Evolutionary conservation across 2,113 vertebrate species (phyloP).

Genomic region (Probosciger aterrimus): DNA sequence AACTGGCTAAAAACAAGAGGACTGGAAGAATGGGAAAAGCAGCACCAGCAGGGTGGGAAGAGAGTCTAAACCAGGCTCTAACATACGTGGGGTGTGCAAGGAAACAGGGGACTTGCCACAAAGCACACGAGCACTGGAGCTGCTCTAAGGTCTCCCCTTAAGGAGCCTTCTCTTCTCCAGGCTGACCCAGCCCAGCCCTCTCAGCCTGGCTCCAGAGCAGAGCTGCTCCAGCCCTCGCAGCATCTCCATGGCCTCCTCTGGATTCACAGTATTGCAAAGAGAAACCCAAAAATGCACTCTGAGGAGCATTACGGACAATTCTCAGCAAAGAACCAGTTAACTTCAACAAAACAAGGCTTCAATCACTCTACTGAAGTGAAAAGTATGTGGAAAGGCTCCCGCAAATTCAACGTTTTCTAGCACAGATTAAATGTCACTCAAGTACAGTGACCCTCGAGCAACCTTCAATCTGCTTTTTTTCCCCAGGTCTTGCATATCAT

Average conservation of each 20-base stretch:
- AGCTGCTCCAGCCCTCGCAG: not conserved
- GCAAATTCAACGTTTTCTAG: not conserved
- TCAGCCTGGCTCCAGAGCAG: not conserved
- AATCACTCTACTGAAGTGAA: not conserved
- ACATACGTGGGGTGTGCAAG: fast-evolving
- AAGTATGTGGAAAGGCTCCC: not conserved
- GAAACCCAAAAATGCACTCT: not conserved
- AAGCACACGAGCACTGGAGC: not conserved
- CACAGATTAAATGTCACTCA: not conserved
- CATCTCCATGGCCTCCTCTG: not conserved
- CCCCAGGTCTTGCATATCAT: not conserved
- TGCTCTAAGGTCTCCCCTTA: not conserved
- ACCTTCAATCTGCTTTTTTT: not conserved
- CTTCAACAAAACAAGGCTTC: not conserved
- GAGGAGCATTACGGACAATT: not conserved
- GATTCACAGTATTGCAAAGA: not conserved
- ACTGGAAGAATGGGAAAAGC: not conserved
- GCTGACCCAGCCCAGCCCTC: not conserved
- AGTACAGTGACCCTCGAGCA: not conserved
- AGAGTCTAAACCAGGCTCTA: not conserved
- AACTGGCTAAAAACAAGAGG: not conserved
- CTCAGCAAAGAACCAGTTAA: not conserved
- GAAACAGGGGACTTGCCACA: not conserved
- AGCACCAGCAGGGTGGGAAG: not conserved
- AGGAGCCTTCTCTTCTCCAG: not conserved